A percentile compares a stretch with the other conserved stretches of the same genome.
Evolutionary conservation across 2,888 invertebrate genomes (phyloP).

Genomic region (Lycocerus yunnanus): DNA sequence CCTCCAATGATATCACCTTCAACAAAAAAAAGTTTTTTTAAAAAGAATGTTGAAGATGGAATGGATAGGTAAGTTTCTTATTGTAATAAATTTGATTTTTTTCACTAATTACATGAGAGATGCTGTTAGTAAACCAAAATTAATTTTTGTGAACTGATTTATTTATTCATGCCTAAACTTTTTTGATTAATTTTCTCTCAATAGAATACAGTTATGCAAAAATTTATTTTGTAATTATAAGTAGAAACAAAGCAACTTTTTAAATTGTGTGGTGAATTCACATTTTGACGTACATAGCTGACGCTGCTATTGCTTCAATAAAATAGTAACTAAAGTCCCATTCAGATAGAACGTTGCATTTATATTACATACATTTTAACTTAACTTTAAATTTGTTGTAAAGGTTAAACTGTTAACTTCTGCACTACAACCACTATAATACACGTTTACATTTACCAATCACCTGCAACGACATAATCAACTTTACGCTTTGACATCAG

Average conservation of each 20-base stretch:
- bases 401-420: no score
- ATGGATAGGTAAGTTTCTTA: conserved; percentile 76
- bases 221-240: background rate
- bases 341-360: no score
- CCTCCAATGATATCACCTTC: conserved; percentile 65
- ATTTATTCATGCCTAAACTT: background rate
- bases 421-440: no score
- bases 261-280: background rate
- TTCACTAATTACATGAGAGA: background rate
- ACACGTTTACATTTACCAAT: no score
- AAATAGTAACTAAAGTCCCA: background rate
- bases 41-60: conserved; percentile 88
- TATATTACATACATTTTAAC: no score
- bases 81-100: background rate
- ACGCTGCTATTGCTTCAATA: background rate
- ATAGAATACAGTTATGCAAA: background rate
- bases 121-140: background rate
- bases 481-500: no score
- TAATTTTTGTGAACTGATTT: background rate
- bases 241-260: background rate
- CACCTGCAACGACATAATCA: no score
- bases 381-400: no score
- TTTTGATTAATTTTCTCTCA: background rate
- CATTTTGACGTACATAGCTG: background rate
- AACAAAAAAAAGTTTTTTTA: conserved; percentile 77